These are phyloP conservation scores for Choristoneura fumiferana DNA, from an alignment of 1,140 invertebrate species.

Conservation along the genomic window DNA sequence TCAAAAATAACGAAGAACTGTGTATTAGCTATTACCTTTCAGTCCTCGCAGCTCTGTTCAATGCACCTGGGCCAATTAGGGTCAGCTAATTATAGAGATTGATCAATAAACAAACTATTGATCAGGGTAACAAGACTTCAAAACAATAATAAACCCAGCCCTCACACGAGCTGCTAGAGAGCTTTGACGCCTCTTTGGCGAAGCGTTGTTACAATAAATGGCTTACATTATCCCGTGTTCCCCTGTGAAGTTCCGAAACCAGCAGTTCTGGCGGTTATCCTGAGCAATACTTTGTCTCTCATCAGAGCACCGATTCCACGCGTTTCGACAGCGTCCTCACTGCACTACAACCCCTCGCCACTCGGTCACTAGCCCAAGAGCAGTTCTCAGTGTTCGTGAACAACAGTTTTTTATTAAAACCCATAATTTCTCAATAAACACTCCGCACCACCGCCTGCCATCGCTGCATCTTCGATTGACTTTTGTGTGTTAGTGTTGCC, in stretches of 20 bases:
- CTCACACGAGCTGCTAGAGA: not conserved
- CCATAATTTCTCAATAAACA: conserved; percentile 19
- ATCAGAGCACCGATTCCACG: not conserved
- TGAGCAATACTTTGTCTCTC: conserved; percentile 10
- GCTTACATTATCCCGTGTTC: not conserved
- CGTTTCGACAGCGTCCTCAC: not conserved
- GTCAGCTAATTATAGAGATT: conserved; percentile 9
- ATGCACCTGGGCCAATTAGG: not conserved
- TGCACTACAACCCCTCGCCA: not conserved
- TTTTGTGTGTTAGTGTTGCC: conserved; percentile 1
- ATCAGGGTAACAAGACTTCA: not conserved
- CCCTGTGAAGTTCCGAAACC: not conserved
- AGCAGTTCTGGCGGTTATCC: conserved; percentile 1
- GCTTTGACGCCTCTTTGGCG: no score
- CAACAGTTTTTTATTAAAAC: conserved; percentile 19
- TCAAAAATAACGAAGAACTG: no score
- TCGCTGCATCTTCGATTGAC: conserved; percentile 16
- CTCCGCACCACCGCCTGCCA: conserved; percentile 11
- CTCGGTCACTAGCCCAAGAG: not conserved
- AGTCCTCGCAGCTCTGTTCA: no score
- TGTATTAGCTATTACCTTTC: no score
- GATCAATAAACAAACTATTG: conserved; percentile 18
- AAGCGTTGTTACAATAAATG: not conserved
- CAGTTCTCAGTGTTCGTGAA: not conserved
- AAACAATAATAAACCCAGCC: not conserved